A percentile compares a stretch with the other conserved stretches of the same genome.
phyloP scores from a whole-genome alignment of 2,797 vertebrate species.

The Ctenochaetus hawaiiensis region DNA sequence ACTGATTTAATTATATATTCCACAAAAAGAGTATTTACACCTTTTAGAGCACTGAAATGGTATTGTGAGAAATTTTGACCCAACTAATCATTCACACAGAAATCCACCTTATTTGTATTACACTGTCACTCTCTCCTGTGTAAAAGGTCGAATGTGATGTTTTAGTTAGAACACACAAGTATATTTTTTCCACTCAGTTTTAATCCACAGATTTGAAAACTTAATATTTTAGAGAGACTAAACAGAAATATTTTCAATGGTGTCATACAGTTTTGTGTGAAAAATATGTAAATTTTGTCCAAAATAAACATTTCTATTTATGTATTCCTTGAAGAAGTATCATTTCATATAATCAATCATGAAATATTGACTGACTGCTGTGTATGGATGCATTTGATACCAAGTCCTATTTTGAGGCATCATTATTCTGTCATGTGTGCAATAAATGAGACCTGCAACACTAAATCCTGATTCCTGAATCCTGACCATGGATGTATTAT shows the following conservation, averaged over 20 bases:
- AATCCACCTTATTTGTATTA: slow-evolving; percentile 29
- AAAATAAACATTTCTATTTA: slow-evolving; percentile 82
- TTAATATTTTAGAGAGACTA: slow-evolving; percentile 12
- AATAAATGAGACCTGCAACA: background rate
- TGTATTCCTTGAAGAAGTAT: slow-evolving; percentile 39
- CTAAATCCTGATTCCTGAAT: too few relatives aligned
- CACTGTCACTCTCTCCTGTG: slow-evolving; percentile 17
- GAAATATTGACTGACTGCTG: background rate
- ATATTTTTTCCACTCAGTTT: slow-evolving; percentile 32
- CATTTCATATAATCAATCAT: background rate
- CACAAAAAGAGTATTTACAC: slow-evolving; percentile 5
- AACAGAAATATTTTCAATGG: slow-evolving; percentile 39
- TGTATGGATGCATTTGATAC: background rate
- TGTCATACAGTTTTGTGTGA: slow-evolving; percentile 60
- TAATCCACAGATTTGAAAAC: slow-evolving; percentile 22
- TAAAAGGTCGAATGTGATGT: slow-evolving; percentile 26
- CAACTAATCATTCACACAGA: slow-evolving; percentile 10
- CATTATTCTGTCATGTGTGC: background rate
- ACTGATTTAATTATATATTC: slow-evolving; percentile 4
- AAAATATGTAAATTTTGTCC: slow-evolving; percentile 76
- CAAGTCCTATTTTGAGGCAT: background rate
- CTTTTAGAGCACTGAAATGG: slow-evolving; percentile 48
- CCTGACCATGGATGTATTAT: too few relatives aligned
- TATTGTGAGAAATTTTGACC: slow-evolving; percentile 13
- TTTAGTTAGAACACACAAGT: slow-evolving; percentile 15